Conservation (phyloP, 2,888 invertebrate species). For the Sarcophaga rosellei region DNA sequence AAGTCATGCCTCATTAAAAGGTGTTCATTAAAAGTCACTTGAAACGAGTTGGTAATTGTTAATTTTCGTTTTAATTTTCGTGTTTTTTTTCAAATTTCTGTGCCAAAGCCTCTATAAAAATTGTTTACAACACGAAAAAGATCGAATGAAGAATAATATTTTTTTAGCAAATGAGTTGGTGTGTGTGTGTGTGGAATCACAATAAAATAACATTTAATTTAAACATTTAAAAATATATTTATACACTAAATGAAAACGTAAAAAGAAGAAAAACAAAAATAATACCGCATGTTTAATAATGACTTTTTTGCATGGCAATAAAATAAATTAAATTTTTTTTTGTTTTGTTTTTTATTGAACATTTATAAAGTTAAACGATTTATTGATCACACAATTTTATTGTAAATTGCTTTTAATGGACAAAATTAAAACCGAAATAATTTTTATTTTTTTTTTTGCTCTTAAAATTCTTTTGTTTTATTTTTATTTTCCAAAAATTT, state of each 20-base stretch:
- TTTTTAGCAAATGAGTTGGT: too few relatives aligned
- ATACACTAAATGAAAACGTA: neutral
- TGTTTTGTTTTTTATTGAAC: neutral
- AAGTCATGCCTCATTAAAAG: conserved; percentile 68
- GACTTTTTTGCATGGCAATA: conserved; percentile 24
- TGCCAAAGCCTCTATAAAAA: neutral
- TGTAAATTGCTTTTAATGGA: conserved; percentile 39
- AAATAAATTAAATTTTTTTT: conserved; percentile 42
- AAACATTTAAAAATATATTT: conserved; percentile 32
- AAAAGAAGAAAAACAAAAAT: conserved; percentile 3
- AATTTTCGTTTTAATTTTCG: conserved; percentile 36
- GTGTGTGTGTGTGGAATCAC: conserved; percentile 63
- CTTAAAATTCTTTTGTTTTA: neutral
- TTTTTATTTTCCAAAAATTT: conserved; percentile 24
- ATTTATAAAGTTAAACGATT: conserved; percentile 43
- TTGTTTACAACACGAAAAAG: too few relatives aligned
- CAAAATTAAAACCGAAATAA: conserved; percentile 31
- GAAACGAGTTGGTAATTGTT: conserved; percentile 67
- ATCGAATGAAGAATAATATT: too few relatives aligned
- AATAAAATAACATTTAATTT: conserved; percentile 66
- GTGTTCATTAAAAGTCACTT: conserved; percentile 68
- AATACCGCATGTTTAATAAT: conserved; percentile 24
- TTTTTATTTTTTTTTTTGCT: neutral
- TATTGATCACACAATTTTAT: conserved; percentile 34
- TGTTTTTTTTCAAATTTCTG: conserved; percentile 17